Conservation (phyloP, 2,888 invertebrate genomes). For the Tuta absoluta region DNA sequence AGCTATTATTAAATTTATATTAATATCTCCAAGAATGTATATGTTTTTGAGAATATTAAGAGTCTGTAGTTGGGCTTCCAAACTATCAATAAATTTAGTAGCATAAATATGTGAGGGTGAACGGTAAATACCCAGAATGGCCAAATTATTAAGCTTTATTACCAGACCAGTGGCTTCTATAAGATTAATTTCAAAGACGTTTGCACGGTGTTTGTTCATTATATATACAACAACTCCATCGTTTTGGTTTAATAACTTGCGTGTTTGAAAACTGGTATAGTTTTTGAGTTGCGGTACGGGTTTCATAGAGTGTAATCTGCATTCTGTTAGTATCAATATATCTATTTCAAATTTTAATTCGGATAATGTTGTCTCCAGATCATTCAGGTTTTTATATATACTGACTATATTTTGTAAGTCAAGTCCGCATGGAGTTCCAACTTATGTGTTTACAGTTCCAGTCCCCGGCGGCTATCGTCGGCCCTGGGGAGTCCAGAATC, state of each 20-base stretch:
- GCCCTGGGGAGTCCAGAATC: no score
- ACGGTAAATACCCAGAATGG: slow-evolving; percentile 17
- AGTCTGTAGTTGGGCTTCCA: slow-evolving; percentile 12
- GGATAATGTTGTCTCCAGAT: not conserved
- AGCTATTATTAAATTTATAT: slow-evolving; percentile 13
- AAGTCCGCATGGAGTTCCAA: no score
- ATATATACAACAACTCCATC: slow-evolving; percentile 32
- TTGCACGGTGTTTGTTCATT: not conserved
- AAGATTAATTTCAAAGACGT: not conserved
- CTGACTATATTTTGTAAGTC: slow-evolving; percentile 8
- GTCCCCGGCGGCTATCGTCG: no score
- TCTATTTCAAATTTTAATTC: not conserved
- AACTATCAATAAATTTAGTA: slow-evolving; percentile 10
- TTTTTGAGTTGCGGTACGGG: slow-evolving; percentile 1
- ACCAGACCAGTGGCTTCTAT: slow-evolving; percentile 8
- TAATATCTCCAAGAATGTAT: slow-evolving; percentile 24
- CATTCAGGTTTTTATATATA: slow-evolving; percentile 10
- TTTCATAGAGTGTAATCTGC: slow-evolving; percentile 26
- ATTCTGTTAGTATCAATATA: slow-evolving; percentile 35
- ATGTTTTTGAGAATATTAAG: slow-evolving; percentile 1
- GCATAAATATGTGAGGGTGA: slow-evolving; percentile 21
- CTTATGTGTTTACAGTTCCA: no score
- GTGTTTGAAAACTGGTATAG: slow-evolving; percentile 28
- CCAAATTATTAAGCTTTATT: slow-evolving; percentile 11
- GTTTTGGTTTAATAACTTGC: slow-evolving; percentile 31